A percentile compares a stretch with the other conserved stretches of the same genome.
Evolutionary conservation across 2,888 invertebrate genomes (phyloP).

Genomic region (Agrotis segetum): DNA sequence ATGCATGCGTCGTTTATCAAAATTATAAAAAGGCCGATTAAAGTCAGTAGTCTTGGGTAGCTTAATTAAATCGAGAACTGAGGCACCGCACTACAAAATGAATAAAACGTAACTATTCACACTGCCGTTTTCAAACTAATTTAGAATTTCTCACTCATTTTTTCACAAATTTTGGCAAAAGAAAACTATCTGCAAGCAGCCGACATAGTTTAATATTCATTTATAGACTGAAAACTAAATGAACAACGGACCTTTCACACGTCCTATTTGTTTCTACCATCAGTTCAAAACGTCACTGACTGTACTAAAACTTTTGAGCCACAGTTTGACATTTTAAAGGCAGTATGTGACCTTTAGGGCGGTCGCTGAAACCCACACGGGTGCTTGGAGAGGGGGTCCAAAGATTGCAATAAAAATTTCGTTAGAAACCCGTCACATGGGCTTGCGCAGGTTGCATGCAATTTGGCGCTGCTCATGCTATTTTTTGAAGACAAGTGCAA

Average conservation of each 20-base stretch:
- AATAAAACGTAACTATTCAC: conserved; percentile 34
- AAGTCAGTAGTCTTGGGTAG: conserved; percentile 37
- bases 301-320: conserved; percentile 27
- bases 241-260: conserved; percentile 49
- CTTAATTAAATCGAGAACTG: conserved; percentile 55
- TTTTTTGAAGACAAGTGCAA: too few species aligned
- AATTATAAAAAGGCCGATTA: conserved; percentile 48
- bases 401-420: too few species aligned
- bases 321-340: conserved; percentile 26
- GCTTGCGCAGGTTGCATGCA: too few species aligned
- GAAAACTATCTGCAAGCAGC: conserved; percentile 46
- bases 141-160: conserved; percentile 26
- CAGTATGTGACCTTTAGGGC: conserved; percentile 21
- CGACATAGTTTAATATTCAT: conserved; percentile 56
- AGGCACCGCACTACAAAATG: conserved; percentile 52
- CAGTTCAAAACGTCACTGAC: conserved; percentile 24
- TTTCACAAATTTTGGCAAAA: conserved; percentile 36
- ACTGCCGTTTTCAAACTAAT: conserved; percentile 29
- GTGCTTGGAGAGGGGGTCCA: too few species aligned
- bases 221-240: conserved; percentile 52
- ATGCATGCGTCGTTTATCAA: conserved; percentile 35
- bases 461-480: too few species aligned
- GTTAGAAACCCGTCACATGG: too few species aligned
- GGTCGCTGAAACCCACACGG: too few species aligned
- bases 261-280: conserved; percentile 15